phyloP scores from a whole-genome alignment of 1,140 invertebrate species.

The Scylla paramamosain region DNA sequence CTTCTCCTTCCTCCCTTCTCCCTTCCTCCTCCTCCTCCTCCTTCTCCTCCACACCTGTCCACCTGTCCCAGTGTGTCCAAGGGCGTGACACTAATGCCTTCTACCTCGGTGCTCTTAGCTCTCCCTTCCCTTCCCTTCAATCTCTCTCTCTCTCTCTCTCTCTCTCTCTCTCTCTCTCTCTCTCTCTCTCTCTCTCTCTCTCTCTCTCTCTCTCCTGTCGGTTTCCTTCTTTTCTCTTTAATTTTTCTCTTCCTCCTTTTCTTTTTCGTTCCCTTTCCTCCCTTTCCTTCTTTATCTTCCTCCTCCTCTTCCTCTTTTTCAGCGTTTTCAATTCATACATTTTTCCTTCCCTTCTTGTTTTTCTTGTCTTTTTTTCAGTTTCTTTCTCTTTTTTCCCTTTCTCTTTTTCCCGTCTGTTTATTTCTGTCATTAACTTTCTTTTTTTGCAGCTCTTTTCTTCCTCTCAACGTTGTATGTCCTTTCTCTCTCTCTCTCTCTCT shows the following conservation, averaged over 20 bases:
- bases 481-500: background rate
- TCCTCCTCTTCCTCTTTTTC: too few relatives aligned
- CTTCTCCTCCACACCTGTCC: too few relatives aligned
- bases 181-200: background rate
- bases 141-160: background rate
- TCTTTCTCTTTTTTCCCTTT: background rate
- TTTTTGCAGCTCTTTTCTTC: background rate
- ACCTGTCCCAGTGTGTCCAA: too few relatives aligned
- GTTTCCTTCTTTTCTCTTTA: background rate
- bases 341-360: background rate
- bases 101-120: background rate
- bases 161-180: background rate
- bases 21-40: too few relatives aligned
- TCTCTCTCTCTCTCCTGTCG: background rate
- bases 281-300: background rate
- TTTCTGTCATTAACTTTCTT: background rate
- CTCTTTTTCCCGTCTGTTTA: background rate
- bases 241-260: background rate
- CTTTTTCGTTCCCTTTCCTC: background rate
- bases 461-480: background rate
- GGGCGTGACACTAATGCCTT: background rate
- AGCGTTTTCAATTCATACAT: background rate
- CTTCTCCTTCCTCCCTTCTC: too few relatives aligned
- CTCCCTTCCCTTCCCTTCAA: background rate
- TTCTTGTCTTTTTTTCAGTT: background rate